These are phyloP conservation scores for Hemitrygon akajei DNA, from an alignment of 2,797 vertebrate species.

Conservation along the genomic window DNA sequence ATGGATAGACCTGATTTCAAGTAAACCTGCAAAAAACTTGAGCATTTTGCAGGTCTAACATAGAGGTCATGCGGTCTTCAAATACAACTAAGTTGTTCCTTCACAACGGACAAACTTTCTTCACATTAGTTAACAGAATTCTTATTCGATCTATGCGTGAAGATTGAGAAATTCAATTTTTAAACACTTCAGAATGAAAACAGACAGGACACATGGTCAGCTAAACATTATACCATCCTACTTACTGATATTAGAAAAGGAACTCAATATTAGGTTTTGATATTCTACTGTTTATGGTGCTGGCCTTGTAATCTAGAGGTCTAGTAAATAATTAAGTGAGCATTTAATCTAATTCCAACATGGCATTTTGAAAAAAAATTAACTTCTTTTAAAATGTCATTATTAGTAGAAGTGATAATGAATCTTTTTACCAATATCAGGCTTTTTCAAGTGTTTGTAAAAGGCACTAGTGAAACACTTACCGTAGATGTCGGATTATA, in stretches of 20 bases:
- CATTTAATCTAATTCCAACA: not conserved
- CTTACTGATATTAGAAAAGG: not conserved
- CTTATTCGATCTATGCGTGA: not conserved
- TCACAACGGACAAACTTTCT: not conserved
- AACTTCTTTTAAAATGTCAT: too few species aligned
- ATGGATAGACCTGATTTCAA: not conserved
- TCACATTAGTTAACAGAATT: not conserved
- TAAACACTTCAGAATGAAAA: not conserved
- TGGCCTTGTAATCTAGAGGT: not conserved
- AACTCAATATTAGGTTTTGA: not conserved
- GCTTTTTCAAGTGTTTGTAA: too few species aligned
- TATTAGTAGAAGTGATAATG: too few species aligned
- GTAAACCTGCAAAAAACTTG: not conserved
- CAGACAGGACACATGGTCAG: not conserved
- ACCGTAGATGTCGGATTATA: too few species aligned
- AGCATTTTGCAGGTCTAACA: not conserved
- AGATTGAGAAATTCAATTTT: not conserved
- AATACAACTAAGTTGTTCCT: not conserved
- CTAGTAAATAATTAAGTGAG: not conserved
- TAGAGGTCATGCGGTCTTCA: not conserved
- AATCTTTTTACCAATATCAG: too few species aligned
- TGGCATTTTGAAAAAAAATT: not conserved
- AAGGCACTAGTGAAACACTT: too few species aligned
- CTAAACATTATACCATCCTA: not conserved
- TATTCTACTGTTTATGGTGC: not conserved